Evolutionary conservation across 64 coral and sea anemone species (phyloP).

Genomic region (Montipora sp.): DNA sequence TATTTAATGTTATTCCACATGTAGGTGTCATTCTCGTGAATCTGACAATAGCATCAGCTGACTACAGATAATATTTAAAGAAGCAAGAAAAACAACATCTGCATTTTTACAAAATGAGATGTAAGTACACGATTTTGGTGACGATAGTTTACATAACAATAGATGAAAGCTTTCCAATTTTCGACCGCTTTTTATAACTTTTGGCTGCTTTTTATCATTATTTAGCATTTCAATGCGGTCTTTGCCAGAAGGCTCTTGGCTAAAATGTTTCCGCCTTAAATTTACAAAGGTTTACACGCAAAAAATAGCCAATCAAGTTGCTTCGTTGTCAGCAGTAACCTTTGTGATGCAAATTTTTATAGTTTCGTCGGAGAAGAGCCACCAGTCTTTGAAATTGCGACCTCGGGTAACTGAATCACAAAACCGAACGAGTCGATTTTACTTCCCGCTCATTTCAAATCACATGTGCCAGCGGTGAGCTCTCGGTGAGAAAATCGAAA

Average conservation of each 20-base stretch:
- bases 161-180: no score
- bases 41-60: neutral
- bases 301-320: slow-evolving; percentile 7
- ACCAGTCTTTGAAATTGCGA: slow-evolving; percentile 9
- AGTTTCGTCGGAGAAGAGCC: neutral
- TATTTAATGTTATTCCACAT: neutral
- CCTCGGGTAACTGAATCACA: neutral
- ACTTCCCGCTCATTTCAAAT: neutral
- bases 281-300: neutral
- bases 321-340: neutral
- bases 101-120: neutral
- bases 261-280: neutral
- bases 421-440: neutral
- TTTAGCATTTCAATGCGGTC: neutral
- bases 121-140: neutral
- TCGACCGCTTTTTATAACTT: no score
- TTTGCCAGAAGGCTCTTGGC: neutral
- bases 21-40: neutral
- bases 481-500: no score
- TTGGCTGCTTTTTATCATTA: no score
- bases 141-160: neutral
- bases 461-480: neutral
- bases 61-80: neutral
- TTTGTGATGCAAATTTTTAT: slow-evolving; percentile 23
- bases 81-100: slow-evolving; percentile 4